phyloP scores from a whole-genome alignment of 92 coral and sea anemone species.

The Phenganax subtilis region DNA sequence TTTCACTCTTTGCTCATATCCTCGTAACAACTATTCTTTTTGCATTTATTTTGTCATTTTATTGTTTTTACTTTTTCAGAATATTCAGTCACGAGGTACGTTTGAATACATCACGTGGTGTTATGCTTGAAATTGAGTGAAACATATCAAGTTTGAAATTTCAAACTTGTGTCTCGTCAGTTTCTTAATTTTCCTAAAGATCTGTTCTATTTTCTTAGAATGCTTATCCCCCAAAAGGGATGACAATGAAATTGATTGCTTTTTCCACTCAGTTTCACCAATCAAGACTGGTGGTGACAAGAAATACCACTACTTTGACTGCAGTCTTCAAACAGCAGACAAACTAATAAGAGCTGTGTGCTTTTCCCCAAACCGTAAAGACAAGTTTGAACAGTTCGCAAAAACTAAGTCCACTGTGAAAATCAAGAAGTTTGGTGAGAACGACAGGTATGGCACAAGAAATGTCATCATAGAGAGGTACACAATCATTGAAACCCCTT shows the following conservation, averaged over 20 bases:
- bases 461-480: background rate
- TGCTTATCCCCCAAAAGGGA: constrained; percentile 9
- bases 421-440: background rate
- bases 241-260: constrained; percentile 7
- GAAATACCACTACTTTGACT: constrained; percentile 50
- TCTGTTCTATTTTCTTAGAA: background rate
- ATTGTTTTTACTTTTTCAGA: too few relatives aligned
- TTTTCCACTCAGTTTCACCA: constrained; percentile 52
- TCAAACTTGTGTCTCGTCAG: background rate
- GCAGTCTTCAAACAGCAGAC: constrained; percentile 44
- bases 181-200: background rate
- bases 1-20: too few relatives aligned
- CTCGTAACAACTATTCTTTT: too few relatives aligned
- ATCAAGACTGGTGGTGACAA: constrained; percentile 51
- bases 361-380: background rate
- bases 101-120: too few relatives aligned
- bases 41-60: too few relatives aligned
- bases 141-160: too few relatives aligned
- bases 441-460: background rate
- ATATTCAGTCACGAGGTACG: too few relatives aligned
- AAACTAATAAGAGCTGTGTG: constrained; percentile 47
- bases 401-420: background rate
- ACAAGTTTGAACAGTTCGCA: background rate
- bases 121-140: too few relatives aligned
- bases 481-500: background rate